Evolutionary conservation across 2,113 vertebrate genomes (phyloP).

Genomic region (Cryptomyrus ogoouensis): DNA sequence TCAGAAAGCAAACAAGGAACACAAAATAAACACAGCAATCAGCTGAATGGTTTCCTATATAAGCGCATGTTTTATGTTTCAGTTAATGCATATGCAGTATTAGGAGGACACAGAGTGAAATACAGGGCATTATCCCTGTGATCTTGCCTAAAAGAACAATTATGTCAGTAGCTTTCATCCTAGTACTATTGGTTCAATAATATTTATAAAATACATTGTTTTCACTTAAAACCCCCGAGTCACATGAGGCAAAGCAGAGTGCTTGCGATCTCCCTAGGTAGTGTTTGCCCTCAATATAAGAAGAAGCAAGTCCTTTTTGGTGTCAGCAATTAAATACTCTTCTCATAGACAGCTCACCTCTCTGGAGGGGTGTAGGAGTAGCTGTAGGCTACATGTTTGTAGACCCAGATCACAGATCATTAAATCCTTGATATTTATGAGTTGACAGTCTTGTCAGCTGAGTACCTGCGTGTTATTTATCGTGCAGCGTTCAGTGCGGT

Average conservation of each 20-base stretch:
- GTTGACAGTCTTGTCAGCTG: slow-evolving; percentile 18
- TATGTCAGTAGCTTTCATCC: neutral
- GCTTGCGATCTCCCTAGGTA: neutral
- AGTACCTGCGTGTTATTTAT: slow-evolving; percentile 37
- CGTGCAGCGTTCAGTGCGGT: slow-evolving; percentile 29
- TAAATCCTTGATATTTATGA: slow-evolving; percentile 26
- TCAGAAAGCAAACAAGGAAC: neutral
- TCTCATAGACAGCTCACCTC: neutral
- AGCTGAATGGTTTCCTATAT: neutral
- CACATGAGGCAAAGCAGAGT: neutral
- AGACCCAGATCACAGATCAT: slow-evolving; percentile 10
- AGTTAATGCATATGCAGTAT: neutral
- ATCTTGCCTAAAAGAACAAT: neutral
- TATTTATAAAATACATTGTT: neutral
- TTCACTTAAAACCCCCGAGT: neutral
- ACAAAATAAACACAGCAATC: neutral
- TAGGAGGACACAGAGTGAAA: neutral
- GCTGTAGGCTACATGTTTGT: slow-evolving; percentile 12
- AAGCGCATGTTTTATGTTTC: neutral
- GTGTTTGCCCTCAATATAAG: neutral
- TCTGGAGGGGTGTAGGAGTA: neutral
- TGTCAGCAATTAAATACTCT: slow-evolving; percentile 19
- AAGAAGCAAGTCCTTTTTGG: neutral
- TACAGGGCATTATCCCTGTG: neutral
- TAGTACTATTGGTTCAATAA: neutral